Evolutionary conservation across 2,888 invertebrate species (phyloP).

Genomic region (Chymomyza caudatula): DNA sequence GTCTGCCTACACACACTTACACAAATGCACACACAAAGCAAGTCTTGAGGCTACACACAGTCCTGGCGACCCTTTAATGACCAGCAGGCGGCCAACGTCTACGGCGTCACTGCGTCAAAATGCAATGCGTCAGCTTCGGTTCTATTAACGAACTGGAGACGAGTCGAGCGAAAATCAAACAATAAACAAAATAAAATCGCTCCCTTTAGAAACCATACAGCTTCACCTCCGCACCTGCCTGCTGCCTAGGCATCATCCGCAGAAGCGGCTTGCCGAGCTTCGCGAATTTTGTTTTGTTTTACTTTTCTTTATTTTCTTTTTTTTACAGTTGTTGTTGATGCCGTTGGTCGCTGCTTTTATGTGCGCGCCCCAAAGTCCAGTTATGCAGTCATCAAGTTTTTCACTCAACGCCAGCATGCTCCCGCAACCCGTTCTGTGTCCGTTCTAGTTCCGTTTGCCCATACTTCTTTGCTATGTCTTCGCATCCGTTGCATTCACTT

Average conservation of each 20-base stretch:
- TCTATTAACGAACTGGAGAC: constrained; percentile 2
- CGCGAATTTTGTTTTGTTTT: constrained; percentile 23
- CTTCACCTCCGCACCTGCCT: constrained; percentile 2
- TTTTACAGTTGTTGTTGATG: constrained; percentile 29
- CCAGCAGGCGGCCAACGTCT: constrained; percentile 55
- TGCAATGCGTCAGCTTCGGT: constrained; percentile 39
- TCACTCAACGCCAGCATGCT: constrained; percentile 26
- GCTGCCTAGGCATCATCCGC: background rate
- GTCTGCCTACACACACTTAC: background rate
- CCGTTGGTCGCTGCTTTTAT: constrained; percentile 40
- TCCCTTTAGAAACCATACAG: constrained; percentile 13
- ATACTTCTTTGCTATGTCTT: constrained; percentile 71
- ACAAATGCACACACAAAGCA: constrained; percentile 41
- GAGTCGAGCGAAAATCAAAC: constrained; percentile 64
- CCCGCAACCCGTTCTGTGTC: background rate
- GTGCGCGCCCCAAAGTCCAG: constrained; percentile 64
- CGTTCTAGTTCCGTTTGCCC: constrained; percentile 54
- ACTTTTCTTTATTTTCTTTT: constrained; percentile 46
- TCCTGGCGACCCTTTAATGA: constrained; percentile 19
- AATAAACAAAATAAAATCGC: constrained; percentile 71
- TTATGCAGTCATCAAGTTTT: constrained; percentile 64
- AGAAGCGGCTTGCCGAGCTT: constrained; percentile 17
- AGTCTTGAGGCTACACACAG: constrained; percentile 61
- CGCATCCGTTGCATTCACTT: constrained; percentile 71
- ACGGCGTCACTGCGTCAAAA: constrained; percentile 58